These are phyloP conservation scores for Argentina silus DNA, from an alignment of 2,797 vertebrate species.

Conservation along the genomic window DNA sequence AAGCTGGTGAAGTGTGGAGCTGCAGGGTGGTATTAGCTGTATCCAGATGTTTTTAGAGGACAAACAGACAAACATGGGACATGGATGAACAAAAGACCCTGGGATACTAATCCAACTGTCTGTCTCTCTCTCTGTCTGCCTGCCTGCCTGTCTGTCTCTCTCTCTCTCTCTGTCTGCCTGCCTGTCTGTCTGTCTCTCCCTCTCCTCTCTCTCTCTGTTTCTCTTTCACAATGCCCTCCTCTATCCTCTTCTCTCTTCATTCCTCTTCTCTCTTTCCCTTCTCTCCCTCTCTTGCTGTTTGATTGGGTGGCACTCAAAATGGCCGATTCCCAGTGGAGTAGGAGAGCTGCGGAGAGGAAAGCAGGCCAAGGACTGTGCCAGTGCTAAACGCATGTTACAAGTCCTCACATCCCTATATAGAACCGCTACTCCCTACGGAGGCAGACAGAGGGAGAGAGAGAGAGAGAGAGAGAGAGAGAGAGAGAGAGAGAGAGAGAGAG, in stretches of 20 bases:
- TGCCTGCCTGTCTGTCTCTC: constrained; percentile 37
- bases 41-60: constrained; percentile 66
- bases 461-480: not conserved
- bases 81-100: constrained; percentile 41
- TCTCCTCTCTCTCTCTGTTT: constrained; percentile 52
- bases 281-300: constrained; percentile 31
- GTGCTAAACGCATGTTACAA: constrained; percentile 68
- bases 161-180: constrained; percentile 13
- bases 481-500: not conserved
- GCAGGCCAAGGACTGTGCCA: constrained; percentile 73
- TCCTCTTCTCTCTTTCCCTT: constrained; percentile 37
- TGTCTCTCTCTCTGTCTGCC: no score
- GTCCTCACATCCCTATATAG: constrained; percentile 72
- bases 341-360: constrained; percentile 49
- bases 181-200: constrained; percentile 37
- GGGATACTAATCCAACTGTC: no score
- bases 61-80: constrained; percentile 40
- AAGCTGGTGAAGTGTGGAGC: constrained; percentile 54
- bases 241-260: constrained; percentile 5
- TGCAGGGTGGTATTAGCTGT: constrained; percentile 41
- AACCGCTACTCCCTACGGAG: constrained; percentile 50
- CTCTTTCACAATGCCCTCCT: constrained; percentile 32
- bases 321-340: constrained; percentile 54
- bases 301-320: constrained; percentile 59
- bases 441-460: not conserved